Evolutionary conservation across 2,888 invertebrate species (phyloP).

Genomic region (Saturnia pavonia): DNA sequence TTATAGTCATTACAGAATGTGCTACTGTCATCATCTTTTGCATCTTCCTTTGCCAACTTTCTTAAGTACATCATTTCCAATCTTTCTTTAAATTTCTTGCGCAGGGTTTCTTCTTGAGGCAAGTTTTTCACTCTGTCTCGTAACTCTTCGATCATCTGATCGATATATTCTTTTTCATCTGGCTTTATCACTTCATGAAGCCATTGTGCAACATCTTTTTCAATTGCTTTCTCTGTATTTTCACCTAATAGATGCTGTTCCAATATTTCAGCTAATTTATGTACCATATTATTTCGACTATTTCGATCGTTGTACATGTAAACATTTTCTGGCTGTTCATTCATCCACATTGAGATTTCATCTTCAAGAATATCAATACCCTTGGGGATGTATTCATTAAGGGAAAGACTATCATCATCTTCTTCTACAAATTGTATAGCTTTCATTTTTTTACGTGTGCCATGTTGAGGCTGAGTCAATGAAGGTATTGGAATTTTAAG

Average conservation of each 20-base stretch:
- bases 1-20: constrained; percentile 17
- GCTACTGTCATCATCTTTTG: constrained; percentile 2
- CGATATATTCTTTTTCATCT: constrained; percentile 37
- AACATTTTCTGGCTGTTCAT: constrained; percentile 49
- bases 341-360: constrained; percentile 57
- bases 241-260: constrained; percentile 39
- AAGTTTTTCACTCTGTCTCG: constrained; percentile 41
- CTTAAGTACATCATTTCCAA: constrained; percentile 24
- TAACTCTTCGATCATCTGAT: constrained; percentile 39
- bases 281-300: constrained; percentile 36
- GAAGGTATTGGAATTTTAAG: constrained; percentile 31
- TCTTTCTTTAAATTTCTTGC: constrained; percentile 30
- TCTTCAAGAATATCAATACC: constrained; percentile 50
- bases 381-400: constrained; percentile 30
- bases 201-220: constrained; percentile 44
- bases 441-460: constrained; percentile 45
- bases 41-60: constrained; percentile 21
- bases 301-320: constrained; percentile 35
- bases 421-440: constrained; percentile 35
- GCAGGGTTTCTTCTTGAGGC: constrained; percentile 45
- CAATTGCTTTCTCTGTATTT: constrained; percentile 37
- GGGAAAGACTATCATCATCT: background rate
- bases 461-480: constrained; percentile 44
- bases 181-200: constrained; percentile 40
- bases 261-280: constrained; percentile 45